Conservation (phyloP, 2,888 invertebrate species). For the Spatulosminthurus flaviceps region DNA sequence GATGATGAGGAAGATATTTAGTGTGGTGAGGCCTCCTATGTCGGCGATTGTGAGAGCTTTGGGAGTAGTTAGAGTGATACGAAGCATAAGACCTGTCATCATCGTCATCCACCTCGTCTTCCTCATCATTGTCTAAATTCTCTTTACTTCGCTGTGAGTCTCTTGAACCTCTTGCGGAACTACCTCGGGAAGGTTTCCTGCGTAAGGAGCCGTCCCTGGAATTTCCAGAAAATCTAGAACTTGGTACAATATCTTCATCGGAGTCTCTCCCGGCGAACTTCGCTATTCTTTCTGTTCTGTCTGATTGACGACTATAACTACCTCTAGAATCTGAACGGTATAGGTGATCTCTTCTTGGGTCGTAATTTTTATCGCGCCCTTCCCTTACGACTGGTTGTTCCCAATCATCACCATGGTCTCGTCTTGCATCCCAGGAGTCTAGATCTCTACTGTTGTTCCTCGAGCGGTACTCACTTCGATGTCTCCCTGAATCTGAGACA, state of each 20-base stretch:
- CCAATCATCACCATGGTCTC: slow-evolving; percentile 50
- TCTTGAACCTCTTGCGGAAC: slow-evolving; percentile 27
- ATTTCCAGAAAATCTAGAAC: slow-evolving; percentile 44
- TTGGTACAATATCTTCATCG: slow-evolving; percentile 56
- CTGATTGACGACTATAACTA: slow-evolving; percentile 51
- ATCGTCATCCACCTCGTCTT: slow-evolving; percentile 60
- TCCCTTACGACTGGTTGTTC: slow-evolving; percentile 33
- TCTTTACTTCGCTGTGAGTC: slow-evolving; percentile 12
- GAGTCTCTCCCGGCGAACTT: slow-evolving; percentile 52
- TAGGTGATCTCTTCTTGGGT: slow-evolving; percentile 37
- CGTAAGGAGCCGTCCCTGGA: slow-evolving; percentile 34
- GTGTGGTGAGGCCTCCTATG: neutral
- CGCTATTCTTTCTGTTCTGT: slow-evolving; percentile 45
- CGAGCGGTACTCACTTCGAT: slow-evolving; percentile 33
- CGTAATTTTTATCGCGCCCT: neutral
- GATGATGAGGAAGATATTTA: neutral
- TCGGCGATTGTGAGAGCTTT: neutral
- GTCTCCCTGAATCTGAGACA: slow-evolving; percentile 58
- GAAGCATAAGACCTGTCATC: slow-evolving; percentile 60
- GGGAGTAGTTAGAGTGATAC: slow-evolving; percentile 53
- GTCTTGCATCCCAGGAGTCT: slow-evolving; percentile 47
- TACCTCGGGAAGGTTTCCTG: slow-evolving; percentile 19
- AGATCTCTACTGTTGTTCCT: slow-evolving; percentile 51
- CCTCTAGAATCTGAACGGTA: slow-evolving; percentile 57
- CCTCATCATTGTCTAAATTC: slow-evolving; percentile 25